Evolutionary conservation across 2,888 invertebrate species (phyloP), one percentile per base, ranked within the genome.

Genomic region (Tetropium fuscum): DNA sequence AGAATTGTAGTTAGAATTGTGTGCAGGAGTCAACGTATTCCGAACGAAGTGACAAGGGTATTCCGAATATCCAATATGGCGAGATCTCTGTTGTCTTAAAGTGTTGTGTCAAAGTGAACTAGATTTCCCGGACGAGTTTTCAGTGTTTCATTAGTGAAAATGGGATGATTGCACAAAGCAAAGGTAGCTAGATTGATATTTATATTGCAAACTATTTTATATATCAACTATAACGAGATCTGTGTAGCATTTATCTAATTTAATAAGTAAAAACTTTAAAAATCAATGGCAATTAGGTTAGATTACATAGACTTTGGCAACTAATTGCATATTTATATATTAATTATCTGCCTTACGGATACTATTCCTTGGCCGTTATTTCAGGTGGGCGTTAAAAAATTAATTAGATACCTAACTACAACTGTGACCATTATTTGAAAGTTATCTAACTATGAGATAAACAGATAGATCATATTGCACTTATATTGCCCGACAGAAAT

Each of bases 11-110:
- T n/a, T n/a, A n/a, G n/a, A n/a, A n/a, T n/a, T n/a, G n/a, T n/a
- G n/a, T n/a, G n/a, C n/a, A n/a, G n/a, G n/a, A n/a, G n/a, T n/a
- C 44, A 53, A 55, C 13, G 32, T 30, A 53, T 22, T 13, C 6
- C 11, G 63, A 51, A 44, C 40, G 56, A 53, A 48, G 38, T 59
- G 43, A 34, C n/a, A 45, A 59, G 58, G 57, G 43, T 60, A 60
- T 30, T 51, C 27, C 56, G 13, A 65, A 58, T 58, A 64, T 68
- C 60, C 72, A 72, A 72, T 69, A 72, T 72, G 72, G 72, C 72
- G 69, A 62, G 60, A 71, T 69, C 65, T 68, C 63, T 65, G 63
- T 67, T 62, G 53, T 64, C 57, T 44, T 62, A 38, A 57, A 53
- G 48, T 61, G 66, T 61, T 48, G 63, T 63, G 64, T 59, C 53